Base-by-base conservation (phyloP, 2,113 vertebrate species). In the Strix uralensis region DNA sequence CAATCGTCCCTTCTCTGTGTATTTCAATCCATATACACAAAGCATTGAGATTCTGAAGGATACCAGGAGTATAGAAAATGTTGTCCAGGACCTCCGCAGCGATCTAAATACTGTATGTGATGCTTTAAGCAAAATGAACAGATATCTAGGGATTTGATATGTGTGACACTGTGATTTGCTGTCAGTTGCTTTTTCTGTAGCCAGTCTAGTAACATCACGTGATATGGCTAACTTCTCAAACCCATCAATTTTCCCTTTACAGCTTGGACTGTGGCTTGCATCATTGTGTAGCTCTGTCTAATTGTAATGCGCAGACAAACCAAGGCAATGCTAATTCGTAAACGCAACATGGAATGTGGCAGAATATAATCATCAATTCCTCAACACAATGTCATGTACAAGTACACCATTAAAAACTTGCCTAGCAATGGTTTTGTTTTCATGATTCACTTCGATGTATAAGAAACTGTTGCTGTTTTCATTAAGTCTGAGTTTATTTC, bases 1-100 rank as follows among this genome's bases (percentile, higher is more conserved):
- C 92, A 99, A 98, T 94, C 98, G 99, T 36, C 99, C 99, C 26
- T 99, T 99, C 97, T 99, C 99, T 1, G 99, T 99, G n/a, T 99
- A 99, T 98, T 99, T 99, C 97, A 99, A 99, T 97, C 99, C 99
- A 20, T 99, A 99, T 91, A 99, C 99, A 0, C 99, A 99, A 98
- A 99, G 99, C 91, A 95, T 99, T 65, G 99, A 99, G 97, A 98
- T 99, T 94, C 98, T 99, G 86, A 99, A 99, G 96, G 99, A 99
- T 96, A 99, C 99, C 47, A 98, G 98, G 93, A 99, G 99, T 96
- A 99, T 99, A 82, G 99, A 99, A 96, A 98, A 99, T 5, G 99
- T 99, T 89, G 99, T 99, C 36, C 99, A 99, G 92, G 99, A 99
- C 94, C 98, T 99, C 42, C 99, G 99, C 92, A 99, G 99, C 0